Conservation (phyloP, 30 jellyfish, hydroid and myxozoan genomes). For the Aurelia aurita complex sp. Pacific region DNA sequence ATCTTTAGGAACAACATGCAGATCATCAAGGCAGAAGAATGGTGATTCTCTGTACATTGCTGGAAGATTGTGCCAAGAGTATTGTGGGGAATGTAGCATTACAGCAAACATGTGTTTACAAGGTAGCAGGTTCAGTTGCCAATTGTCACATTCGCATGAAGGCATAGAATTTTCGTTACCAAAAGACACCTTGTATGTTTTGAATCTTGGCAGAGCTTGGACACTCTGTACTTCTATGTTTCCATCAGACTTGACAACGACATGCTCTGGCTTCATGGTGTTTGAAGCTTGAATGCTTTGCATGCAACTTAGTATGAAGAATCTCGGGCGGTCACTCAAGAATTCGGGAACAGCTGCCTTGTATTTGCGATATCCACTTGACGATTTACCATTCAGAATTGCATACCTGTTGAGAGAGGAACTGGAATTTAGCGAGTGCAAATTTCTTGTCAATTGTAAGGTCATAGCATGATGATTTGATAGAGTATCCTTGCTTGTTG, state of each 20-base stretch:
- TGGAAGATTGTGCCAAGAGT: constrained; percentile 28
- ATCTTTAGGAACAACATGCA: constrained; percentile 6
- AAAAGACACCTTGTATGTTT: constrained; percentile 11
- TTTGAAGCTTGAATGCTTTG: constrained; percentile 20
- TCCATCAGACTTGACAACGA: constrained; percentile 1
- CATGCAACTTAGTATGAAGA: constrained; percentile 13
- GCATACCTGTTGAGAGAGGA: neutral
- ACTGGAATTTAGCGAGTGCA: neutral
- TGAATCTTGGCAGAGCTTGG: constrained; percentile 17
- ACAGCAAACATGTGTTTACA: constrained; percentile 47
- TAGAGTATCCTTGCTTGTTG: neutral
- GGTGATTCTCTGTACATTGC: constrained; percentile 42
- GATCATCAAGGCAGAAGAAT: constrained; percentile 35
- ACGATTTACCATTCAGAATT: constrained; percentile 9
- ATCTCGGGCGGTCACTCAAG: constrained; percentile 13
- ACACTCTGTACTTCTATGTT: constrained; percentile 15
- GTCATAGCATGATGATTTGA: neutral
- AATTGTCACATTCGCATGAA: constrained; percentile 40
- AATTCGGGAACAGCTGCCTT: constrained; percentile 12
- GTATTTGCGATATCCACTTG: constrained; percentile 16
- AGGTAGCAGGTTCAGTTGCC: constrained; percentile 36
- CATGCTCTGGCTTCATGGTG: constrained; percentile 4
- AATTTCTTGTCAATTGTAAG: neutral
- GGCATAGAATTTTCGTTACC: constrained; percentile 20
- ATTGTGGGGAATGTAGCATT: neutral